Evolutionary conservation across 2,113 vertebrate genomes (phyloP).

Genomic region (Misgurnus anguillicaudatus): DNA sequence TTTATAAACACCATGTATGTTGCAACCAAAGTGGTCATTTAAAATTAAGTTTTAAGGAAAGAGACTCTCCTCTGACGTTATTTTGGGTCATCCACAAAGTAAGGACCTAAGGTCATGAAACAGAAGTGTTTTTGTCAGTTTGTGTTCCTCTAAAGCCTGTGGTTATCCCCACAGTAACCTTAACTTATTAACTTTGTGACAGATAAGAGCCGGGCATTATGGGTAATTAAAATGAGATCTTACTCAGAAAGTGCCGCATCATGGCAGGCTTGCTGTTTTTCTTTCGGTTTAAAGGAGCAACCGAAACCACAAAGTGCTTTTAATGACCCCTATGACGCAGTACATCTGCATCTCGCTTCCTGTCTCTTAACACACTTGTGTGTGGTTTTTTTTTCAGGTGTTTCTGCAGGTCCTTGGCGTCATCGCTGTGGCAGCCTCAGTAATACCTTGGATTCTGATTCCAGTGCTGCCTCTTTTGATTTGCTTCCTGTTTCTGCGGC

Average conservation of each 20-base stretch:
- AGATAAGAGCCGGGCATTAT: neutral
- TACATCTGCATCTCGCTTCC: neutral
- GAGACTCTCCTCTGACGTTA: constrained; percentile 36
- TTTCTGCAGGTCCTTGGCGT: constrained; percentile 80
- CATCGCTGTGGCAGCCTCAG: constrained; percentile 79
- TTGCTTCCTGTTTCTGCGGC: constrained; percentile 80
- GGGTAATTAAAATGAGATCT: constrained; percentile 25
- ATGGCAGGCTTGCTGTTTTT: constrained; percentile 13
- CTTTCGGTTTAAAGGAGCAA: constrained; percentile 31
- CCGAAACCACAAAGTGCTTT: constrained; percentile 33
- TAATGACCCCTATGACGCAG: constrained; percentile 45
- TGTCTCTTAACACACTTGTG: neutral
- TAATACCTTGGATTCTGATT: constrained; percentile 86
- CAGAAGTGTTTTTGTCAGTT: constrained; percentile 16
- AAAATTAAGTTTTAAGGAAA: neutral
- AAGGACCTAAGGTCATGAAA: neutral
- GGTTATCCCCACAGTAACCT: constrained; percentile 13
- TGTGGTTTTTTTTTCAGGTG: constrained; percentile 62
- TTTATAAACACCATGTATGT: neutral
- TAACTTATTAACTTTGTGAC: constrained; percentile 19
- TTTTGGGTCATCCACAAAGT: neutral
- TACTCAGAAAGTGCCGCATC: constrained; percentile 41
- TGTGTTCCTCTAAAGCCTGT: constrained; percentile 1
- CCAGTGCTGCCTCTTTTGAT: constrained; percentile 80
- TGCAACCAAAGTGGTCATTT: neutral